A percentile compares a stretch with the other conserved stretches of the same genome.
Conservation (phyloP, 2,888 invertebrate genomes). For the Patella ulyssiponensis region DNA sequence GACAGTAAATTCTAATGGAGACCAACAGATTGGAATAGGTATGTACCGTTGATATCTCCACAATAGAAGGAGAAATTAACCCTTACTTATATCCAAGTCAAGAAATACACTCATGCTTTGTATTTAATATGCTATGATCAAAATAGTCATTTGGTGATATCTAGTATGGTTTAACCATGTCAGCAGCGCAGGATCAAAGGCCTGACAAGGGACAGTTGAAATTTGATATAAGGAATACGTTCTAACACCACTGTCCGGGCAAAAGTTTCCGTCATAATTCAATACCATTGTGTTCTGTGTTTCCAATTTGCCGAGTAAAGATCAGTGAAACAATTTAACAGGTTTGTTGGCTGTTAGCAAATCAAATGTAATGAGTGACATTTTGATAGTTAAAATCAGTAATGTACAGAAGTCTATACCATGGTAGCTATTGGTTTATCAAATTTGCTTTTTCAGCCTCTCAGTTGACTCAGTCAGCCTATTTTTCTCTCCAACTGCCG, state of each 20-base stretch:
- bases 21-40: conserved; percentile 81
- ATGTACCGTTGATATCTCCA: conserved; percentile 18
- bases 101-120: too few species aligned
- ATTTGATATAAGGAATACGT: too few species aligned
- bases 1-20: conserved; percentile 91
- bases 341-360: background rate
- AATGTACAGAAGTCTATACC: background rate
- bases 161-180: too few species aligned
- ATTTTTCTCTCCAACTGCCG: conserved; percentile 93
- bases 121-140: too few species aligned
- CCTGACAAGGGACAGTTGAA: too few species aligned
- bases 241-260: too few species aligned
- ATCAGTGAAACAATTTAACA: background rate
- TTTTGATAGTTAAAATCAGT: background rate
- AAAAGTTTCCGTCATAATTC: too few species aligned
- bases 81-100: too few species aligned
- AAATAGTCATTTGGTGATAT: background rate
- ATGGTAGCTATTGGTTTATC: background rate
- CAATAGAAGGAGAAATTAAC: too few species aligned
- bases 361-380: background rate
- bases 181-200: too few species aligned
- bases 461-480: conserved; percentile 92
- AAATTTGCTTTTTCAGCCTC: conserved; percentile 76
- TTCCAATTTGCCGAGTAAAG: too few species aligned
- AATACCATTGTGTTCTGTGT: too few species aligned